Base-by-base conservation (phyloP, 2,888 invertebrate species). In the Halictus quadricinctus region DNA sequence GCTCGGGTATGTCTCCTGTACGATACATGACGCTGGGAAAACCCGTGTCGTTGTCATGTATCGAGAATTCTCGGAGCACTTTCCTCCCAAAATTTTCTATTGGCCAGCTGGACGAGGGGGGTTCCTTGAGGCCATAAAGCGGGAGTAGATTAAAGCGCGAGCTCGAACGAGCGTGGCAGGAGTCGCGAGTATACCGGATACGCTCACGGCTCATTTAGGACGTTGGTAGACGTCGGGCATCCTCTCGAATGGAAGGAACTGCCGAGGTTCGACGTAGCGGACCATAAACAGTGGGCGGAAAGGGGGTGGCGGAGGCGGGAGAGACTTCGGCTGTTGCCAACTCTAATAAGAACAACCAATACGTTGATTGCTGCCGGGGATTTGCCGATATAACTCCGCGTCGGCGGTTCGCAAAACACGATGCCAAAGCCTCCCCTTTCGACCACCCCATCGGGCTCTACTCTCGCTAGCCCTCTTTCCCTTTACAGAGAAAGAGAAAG, bases 281-380 rank as follows among this genome's bases (percentile, higher is more conserved):
- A 77, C 89, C 85, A 90, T 89, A 92, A 91, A 90, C 87, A 88
- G 90, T 83, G n/a, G 48, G 74, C 78, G 86, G 82, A 86, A 86
- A 79, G 29, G 64, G 48, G 72, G 75, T 80, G 87, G 76, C 1
- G 15, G 12, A 4, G 21, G 2, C 36, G 54, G 15, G 86, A 87
- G 79, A 87, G 85, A 87, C 85, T 86, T 88, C n/a, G 77, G 81
- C 82, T 85, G 90, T 91, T 92, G 93, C 93, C 93, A 93, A 93
- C 89, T 93, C 90, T 91, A 93, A 93, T 93, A 92, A 93, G 92
- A 90, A 90, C 88, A 91, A 91, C 91, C 92, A 93, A 93, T 94
- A 93, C 91, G 92, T 91, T 93, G 93, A 93, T 92, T 92, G 92
- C 92, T 89, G 88, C 73, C 85, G 87, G 88, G 90, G 89, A 90